phyloP scores from a whole-genome alignment of 2,888 invertebrate species.

The Drosophila nr. fundita region DNA sequence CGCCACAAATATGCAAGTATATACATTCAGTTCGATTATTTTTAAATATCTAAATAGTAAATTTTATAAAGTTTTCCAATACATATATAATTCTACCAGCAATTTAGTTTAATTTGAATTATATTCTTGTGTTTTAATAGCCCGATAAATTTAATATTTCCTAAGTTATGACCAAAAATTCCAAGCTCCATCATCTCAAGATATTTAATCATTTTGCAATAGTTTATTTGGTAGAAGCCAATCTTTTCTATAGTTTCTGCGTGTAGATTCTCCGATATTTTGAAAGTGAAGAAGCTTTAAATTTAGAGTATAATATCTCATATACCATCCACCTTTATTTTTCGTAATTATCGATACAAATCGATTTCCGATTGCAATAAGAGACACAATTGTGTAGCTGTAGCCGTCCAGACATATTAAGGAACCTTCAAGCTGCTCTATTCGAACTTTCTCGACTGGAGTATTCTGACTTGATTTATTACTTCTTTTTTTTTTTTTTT shows the following conservation, averaged over 20 bases:
- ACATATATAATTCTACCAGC: neutral
- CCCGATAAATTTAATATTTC: neutral
- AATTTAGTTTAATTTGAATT: neutral
- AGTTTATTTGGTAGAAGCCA: neutral
- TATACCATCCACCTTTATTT: neutral
- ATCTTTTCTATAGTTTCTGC: neutral
- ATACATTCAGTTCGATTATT: neutral
- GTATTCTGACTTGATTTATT: neutral
- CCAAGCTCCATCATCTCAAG: neutral
- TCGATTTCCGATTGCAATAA: neutral
- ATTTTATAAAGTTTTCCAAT: neutral
- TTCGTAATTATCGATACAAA: neutral
- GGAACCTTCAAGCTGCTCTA: neutral
- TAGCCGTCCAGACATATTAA: neutral
- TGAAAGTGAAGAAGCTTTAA: neutral
- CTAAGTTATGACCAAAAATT: neutral
- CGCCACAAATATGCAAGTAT: neutral
- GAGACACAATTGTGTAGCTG: neutral
- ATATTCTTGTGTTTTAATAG: neutral
- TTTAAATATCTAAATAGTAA: neutral
- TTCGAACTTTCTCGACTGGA: neutral
- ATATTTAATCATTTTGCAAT: neutral
- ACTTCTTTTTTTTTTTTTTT: neutral
- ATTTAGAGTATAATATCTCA: neutral
- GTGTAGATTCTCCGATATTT: neutral